phyloP scores from a whole-genome alignment of 2,888 invertebrate genomes.

The Aspidiotus destructor region DNA sequence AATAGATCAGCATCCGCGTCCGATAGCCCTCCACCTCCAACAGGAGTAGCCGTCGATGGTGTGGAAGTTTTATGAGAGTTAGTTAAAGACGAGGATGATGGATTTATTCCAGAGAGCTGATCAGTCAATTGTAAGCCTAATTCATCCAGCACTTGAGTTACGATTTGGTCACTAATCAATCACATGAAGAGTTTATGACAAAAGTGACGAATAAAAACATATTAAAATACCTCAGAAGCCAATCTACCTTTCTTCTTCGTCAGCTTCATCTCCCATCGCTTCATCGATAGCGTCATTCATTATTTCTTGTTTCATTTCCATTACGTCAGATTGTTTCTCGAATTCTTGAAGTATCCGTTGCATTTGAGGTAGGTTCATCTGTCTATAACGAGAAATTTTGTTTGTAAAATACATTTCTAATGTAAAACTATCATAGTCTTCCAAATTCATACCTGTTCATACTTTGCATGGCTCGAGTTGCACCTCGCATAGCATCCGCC shows the following conservation, averaged over 20 bases:
- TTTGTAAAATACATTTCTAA: not conserved
- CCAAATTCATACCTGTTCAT: constrained; percentile 67
- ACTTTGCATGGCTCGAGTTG: constrained; percentile 93
- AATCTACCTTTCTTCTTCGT: constrained; percentile 85
- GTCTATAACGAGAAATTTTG: constrained; percentile 44
- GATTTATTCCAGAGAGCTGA: constrained; percentile 79
- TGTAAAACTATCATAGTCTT: no score
- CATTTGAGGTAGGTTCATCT: constrained; percentile 95
- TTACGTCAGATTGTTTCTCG: constrained; percentile 98
- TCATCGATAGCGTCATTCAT: constrained; percentile 99
- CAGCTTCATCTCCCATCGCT: constrained; percentile 96
- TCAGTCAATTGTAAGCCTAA: constrained; percentile 90
- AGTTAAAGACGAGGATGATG: constrained; percentile 50
- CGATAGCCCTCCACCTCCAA: constrained; percentile 45
- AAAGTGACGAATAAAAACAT: not conserved
- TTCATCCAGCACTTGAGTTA: constrained; percentile 93
- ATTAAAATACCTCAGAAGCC: not conserved
- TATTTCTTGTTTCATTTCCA: constrained; percentile 99
- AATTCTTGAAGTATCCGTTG: constrained; percentile 95
- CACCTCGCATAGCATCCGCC: constrained; percentile 99
- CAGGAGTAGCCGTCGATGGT: constrained; percentile 45
- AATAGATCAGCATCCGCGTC: constrained; percentile 96
- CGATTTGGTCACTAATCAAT: constrained; percentile 73
- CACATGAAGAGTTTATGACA: not conserved
- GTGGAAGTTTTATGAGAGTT: constrained; percentile 54